Base-by-base conservation (phyloP, 2,797 vertebrate species). In the Periparus ater region DNA sequence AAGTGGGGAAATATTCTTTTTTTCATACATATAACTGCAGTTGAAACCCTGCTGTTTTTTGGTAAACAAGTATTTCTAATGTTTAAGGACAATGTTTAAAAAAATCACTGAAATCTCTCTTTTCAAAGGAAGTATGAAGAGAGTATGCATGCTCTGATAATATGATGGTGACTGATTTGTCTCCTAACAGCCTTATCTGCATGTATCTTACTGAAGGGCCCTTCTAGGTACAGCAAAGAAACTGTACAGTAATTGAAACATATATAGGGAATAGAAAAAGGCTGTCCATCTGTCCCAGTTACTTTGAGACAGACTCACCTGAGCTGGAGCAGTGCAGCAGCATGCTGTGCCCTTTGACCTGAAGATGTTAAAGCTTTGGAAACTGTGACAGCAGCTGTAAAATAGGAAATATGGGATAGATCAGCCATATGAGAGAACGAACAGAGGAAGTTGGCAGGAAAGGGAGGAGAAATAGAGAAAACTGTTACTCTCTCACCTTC, bases 21-120 rank as follows among this genome's bases (percentile, higher is more conserved):
- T 87, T 89, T 60, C 62, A 54, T 27, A 90, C 7, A 85, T 15
- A 55, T 12, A 45, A 11, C 23, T 9, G 6, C 5, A n/a, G 58
- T 91, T 78, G 36, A 86, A 86, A 95, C 29, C 57, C 71, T 42
- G 36, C 38, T 60, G 8, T 32, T 77, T 85, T 96, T 89, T 32
- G 50, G 62, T 26, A 88, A 96, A 88, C 40, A 71, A 89, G 71
- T 93, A 92, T 85, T 95, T 96, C 53, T 86, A 73, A 93, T 38
- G 47, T 61, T 91, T 61, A 74, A 86, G 32, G 50, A 77, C 36
- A 72, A 40, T 12, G 7, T 76, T 84, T 27, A 6, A 83, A 91
- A 95, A 88, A 89, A 62, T 17, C 57, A 54, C 27, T 32, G 45
- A 57, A 70, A 53, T 80, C 77, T 34, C 71, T 73, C 29, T 75